Evolutionary conservation across 2,797 vertebrate genomes (phyloP), one percentile per base, ranked within the genome.

Genomic region (Sebastes aleutianus): DNA sequence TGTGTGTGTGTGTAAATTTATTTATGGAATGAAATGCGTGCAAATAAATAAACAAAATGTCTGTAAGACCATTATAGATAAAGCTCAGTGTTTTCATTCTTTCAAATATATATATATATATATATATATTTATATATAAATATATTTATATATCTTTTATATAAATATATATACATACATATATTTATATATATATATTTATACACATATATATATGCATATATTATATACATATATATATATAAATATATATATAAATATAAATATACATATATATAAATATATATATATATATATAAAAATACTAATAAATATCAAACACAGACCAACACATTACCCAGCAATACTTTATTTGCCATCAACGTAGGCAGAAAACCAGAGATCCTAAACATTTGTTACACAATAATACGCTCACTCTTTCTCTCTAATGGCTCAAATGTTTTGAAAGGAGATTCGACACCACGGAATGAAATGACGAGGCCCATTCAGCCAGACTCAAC

Each of bases 1-100:
- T 26, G 18, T 57, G 18, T 62, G 22, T 63, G 1, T 7, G 9
- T 68, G n/a, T 70, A 3, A 16, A 1, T 83, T 27, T 79, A 31
- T 77, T 56, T 88, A 78, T 76, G 22, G 2, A 84, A 88, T 89
- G 1, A 74, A 93, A 85, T 77, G 4, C 3, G 1, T 67, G 16
- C 10, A 54, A 36, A 32, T 57, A 34, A 26, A 22, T 3, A 57
- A 73, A 63, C 1, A 16, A 50, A 50, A 11, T 24, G 26, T 59
- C 27, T 50, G 3, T 24, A 57, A 50, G 47, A 20, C 47, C 5
- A 22, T 56, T 24, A 56, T 11, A 22, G 14, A n/a, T 43, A 43
- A 43, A 43, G 39, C 39, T 43, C 36, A 9, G 29, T n/a, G 2
- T 11, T 64, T 36, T 64, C 3, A 34, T 63, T 36, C 2, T 22